These are phyloP conservation scores for Podarcis muralis DNA, from an alignment of 2,113 vertebrate genomes.

Conservation along the genomic window DNA sequence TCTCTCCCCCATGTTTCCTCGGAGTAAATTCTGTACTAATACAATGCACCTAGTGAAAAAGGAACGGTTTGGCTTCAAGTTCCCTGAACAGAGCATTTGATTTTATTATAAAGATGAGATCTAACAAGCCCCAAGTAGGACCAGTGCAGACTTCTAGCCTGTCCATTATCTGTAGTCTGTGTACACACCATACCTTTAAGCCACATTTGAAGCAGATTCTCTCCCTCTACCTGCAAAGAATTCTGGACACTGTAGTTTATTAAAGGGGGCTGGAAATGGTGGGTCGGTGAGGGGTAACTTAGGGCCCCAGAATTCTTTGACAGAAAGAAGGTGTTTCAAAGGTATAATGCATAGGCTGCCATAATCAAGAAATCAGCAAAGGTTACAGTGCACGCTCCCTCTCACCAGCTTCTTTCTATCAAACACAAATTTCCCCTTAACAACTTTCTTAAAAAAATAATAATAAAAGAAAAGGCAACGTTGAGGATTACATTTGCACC, in stretches of 20 bases:
- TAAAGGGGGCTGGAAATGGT: background rate
- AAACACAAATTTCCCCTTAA: background rate
- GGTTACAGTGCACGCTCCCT: background rate
- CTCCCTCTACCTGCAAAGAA: too few species aligned
- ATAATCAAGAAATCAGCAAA: too few species aligned
- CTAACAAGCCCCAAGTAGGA: background rate
- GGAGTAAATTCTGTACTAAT: constrained; percentile 97
- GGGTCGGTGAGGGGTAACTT: background rate
- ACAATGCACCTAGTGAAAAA: constrained; percentile 87
- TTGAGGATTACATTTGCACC: background rate
- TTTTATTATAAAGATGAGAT: background rate
- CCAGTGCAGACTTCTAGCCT: background rate
- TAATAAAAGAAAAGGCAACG: too few species aligned
- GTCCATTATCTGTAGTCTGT: background rate
- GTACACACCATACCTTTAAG: too few species aligned
- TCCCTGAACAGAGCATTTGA: background rate
- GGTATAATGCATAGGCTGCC: too few species aligned
- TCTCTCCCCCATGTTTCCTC: constrained; percentile 94
- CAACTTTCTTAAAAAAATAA: background rate
- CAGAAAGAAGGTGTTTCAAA: too few species aligned
- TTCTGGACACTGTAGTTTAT: too few species aligned
- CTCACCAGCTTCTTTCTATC: background rate
- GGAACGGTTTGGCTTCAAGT: constrained; percentile 46
- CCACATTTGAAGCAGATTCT: too few species aligned
- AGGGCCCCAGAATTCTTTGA: background rate